phyloP scores from a whole-genome alignment of 2,888 invertebrate species.

The Plagodis dolabraria region DNA sequence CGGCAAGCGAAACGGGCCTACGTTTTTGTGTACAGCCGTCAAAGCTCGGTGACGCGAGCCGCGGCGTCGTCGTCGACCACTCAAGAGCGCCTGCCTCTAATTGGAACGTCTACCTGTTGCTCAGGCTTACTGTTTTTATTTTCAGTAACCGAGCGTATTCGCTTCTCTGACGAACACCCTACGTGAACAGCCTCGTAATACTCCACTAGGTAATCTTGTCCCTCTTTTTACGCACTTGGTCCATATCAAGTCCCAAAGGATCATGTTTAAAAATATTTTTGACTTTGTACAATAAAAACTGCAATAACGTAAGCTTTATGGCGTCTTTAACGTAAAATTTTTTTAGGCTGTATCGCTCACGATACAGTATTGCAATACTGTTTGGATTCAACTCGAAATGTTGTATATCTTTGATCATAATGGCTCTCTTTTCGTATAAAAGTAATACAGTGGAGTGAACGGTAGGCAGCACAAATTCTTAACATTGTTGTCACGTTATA shows the following conservation, averaged over 20 bases:
- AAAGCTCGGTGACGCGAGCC: slow-evolving; percentile 76
- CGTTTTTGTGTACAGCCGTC: slow-evolving; percentile 75
- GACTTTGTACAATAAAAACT: slow-evolving; percentile 10
- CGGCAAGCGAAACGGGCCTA: slow-evolving; percentile 71
- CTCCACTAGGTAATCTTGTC: slow-evolving; percentile 51
- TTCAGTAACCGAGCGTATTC: slow-evolving; percentile 62
- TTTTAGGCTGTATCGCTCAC: slow-evolving; percentile 8
- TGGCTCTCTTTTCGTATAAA: slow-evolving; percentile 4
- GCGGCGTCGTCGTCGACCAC: slow-evolving; percentile 68
- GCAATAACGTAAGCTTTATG: slow-evolving; percentile 16
- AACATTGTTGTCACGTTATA: slow-evolving; percentile 46
- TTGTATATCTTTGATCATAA: slow-evolving; percentile 7
- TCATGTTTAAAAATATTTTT: slow-evolving; percentile 31
- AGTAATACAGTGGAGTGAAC: neutral
- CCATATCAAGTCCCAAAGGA: slow-evolving; percentile 9
- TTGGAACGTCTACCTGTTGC: slow-evolving; percentile 83
- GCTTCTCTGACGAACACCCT: slow-evolving; percentile 64
- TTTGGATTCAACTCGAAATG: slow-evolving; percentile 11
- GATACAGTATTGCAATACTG: slow-evolving; percentile 7
- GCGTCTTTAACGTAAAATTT: slow-evolving; percentile 10
- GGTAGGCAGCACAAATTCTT: slow-evolving; percentile 35
- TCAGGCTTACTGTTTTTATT: slow-evolving; percentile 67
- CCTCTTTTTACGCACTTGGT: slow-evolving; percentile 24
- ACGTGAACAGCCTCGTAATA: slow-evolving; percentile 70
- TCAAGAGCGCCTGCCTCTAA: slow-evolving; percentile 76